A percentile compares a stretch with the other conserved stretches of the same genome.
These are phyloP conservation scores for Hirtodrosophila confusa DNA, from an alignment of 2,888 invertebrate genomes.

Conservation along the genomic window DNA sequence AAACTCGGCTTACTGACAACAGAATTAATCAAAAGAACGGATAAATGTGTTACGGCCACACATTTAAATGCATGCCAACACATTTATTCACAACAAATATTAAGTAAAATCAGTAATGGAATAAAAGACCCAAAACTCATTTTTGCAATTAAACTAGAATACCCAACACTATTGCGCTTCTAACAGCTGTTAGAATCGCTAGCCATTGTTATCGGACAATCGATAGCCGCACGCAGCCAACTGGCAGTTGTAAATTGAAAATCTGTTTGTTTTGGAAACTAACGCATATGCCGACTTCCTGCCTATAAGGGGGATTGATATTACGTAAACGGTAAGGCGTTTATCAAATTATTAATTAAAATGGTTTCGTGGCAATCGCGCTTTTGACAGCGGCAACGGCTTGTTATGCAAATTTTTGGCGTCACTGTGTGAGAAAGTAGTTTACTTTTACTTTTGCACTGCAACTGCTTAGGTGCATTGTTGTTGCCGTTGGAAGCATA, in stretches of 20 bases:
- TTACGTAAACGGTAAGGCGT: conserved; percentile 39
- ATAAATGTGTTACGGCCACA: no score
- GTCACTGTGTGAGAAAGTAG: conserved; percentile 54
- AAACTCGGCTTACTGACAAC: no score
- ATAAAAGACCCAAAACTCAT: no score
- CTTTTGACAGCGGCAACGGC: conserved; percentile 22
- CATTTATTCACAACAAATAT: no score
- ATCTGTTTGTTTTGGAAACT: neutral
- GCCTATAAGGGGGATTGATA: conserved; percentile 26
- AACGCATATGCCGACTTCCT: conserved; percentile 29
- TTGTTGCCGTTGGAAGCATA: conserved; percentile 36
- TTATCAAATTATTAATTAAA: conserved; percentile 58
- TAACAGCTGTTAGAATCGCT: conserved; percentile 4
- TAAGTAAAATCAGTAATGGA: no score
- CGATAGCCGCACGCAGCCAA: conserved; percentile 7
- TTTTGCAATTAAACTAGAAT: no score
- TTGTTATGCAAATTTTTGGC: conserved; percentile 62
- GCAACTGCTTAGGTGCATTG: conserved; percentile 21
- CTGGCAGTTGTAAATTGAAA: conserved; percentile 17
- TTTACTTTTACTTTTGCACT: conserved; percentile 70
- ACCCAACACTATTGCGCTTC: neutral
- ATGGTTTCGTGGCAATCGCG: conserved; percentile 5
- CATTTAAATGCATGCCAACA: no score
- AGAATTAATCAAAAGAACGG: no score
- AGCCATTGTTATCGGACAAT: conserved; percentile 2